These are phyloP conservation scores for Morpho helenor DNA, from an alignment of 2,888 invertebrate species.

Conservation along the genomic window DNA sequence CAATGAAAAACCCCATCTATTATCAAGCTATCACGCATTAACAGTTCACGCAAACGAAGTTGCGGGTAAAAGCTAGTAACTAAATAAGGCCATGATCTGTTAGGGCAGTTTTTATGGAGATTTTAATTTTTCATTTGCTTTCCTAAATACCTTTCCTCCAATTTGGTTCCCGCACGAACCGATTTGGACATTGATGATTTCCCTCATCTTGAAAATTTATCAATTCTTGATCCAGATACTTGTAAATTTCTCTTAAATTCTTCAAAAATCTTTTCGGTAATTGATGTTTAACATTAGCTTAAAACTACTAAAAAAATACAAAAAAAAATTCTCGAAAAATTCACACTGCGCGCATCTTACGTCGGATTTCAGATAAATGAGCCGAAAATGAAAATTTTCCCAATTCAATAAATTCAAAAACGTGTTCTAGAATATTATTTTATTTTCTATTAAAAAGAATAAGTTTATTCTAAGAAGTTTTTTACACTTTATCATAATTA, in stretches of 20 bases:
- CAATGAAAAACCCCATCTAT: no score
- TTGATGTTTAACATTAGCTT: slow-evolving; percentile 71
- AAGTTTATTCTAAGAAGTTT: not conserved
- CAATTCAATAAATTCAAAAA: slow-evolving; percentile 34
- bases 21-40: no score
- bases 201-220: slow-evolving; percentile 80
- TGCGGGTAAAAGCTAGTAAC: no score
- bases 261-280: slow-evolving; percentile 43
- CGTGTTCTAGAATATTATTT: slow-evolving; percentile 42
- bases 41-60: no score
- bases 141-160: slow-evolving; percentile 83
- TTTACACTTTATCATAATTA: not conserved
- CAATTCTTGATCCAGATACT: slow-evolving; percentile 40
- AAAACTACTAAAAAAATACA: slow-evolving; percentile 50
- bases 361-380: slow-evolving; percentile 51
- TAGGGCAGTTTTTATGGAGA: no score
- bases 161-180: slow-evolving; percentile 82
- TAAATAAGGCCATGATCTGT: no score
- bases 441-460: slow-evolving; percentile 17
- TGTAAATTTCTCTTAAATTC: slow-evolving; percentile 54
- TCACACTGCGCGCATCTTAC: slow-evolving; percentile 61
- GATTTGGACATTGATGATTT: slow-evolving; percentile 89
- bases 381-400: slow-evolving; percentile 10
- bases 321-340: slow-evolving; percentile 27
- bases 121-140: not conserved